Evolutionary conservation across 2,113 vertebrate species (phyloP), one percentile per base, ranked within the genome.

Genomic region (Alligator mississippiensis): DNA sequence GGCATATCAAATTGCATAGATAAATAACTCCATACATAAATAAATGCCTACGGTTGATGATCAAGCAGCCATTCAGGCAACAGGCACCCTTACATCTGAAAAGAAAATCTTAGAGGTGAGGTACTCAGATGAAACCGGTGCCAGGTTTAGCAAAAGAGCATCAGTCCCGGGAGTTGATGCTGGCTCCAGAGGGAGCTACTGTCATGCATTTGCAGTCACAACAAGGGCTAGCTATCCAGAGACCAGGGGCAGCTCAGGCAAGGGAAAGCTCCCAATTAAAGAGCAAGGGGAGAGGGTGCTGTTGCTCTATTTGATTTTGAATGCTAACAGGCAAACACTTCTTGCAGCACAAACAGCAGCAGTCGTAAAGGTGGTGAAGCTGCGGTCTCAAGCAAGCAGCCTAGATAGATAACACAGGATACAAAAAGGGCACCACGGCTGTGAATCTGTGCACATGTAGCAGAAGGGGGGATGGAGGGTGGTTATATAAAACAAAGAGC

Each of bases 131-230:
- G 80, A 72, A 91, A 89, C 54, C 12, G 4, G 0, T 0, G 2
- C 62, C 38, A 75, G 70, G 61, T 79, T 28, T 72, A 70, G 68
- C 57, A 11, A 21, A 5, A 83, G 34, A 88, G 38, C 11, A 10
- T 62, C 58, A 21, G 70, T 72, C 89, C 59, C 92, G 18, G 90
- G 85, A 96, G 90, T 30, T 0, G 61, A 27, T 80, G 76, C 85
- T 68, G 96, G 87, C 97, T 96, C 97, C 95, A 97, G 97, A 96
- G 96, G 97, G 97, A 95, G 97, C 95, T 93, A 84, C 95, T 59
- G 78, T 14, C 96, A 92, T 3, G 77, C 62, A 74, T 97, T 97
- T 97, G 89, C 75, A 28, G 86, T 64, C 79, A 72, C 87, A 93
- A 90, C 62, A n/a, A 87, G 77, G 91, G 61, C 15, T 89, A 81